Percentiles rank a stretch among this genome's conserved stretches.
These are phyloP conservation scores for Micronycteris hirsuta DNA, from an alignment of 2,113 vertebrate genomes.

Conservation along the genomic window DNA sequence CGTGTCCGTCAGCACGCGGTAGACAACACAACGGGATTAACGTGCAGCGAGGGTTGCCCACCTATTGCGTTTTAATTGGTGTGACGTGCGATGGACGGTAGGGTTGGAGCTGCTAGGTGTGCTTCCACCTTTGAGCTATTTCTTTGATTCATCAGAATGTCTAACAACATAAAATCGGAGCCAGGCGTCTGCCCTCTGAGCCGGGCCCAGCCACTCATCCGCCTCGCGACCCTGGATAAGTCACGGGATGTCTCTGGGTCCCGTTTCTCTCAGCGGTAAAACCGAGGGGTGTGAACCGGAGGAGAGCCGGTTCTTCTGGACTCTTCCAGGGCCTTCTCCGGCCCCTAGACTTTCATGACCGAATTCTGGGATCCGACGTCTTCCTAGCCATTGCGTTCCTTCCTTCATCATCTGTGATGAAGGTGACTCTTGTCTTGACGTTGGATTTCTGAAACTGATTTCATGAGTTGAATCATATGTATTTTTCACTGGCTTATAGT, in stretches of 20 bases:
- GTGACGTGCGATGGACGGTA: background rate
- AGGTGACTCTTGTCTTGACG: background rate
- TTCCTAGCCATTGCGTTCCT: background rate
- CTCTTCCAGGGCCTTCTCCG: background rate
- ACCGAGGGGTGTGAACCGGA: background rate
- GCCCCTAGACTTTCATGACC: background rate
- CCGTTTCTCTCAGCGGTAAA: background rate
- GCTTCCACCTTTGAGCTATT: slow-evolving; percentile 17
- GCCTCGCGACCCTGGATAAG: background rate
- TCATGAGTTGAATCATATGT: background rate
- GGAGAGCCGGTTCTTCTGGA: background rate
- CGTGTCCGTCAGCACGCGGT: slow-evolving; percentile 38
- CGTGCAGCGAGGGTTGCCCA: background rate
- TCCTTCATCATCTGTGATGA: background rate
- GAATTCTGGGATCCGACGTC: background rate
- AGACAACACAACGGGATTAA: slow-evolving; percentile 40
- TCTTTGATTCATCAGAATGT: slow-evolving; percentile 29
- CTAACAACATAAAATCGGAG: background rate
- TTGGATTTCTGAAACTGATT: background rate
- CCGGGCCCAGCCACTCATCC: background rate
- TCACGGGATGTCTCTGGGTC: background rate
- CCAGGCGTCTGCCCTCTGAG: background rate
- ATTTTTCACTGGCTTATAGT: background rate
- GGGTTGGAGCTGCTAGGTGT: background rate
- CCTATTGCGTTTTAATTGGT: slow-evolving; percentile 36